Base-by-base conservation (phyloP, 2,888 invertebrate species). In the Sinhomidia bicolor region DNA sequence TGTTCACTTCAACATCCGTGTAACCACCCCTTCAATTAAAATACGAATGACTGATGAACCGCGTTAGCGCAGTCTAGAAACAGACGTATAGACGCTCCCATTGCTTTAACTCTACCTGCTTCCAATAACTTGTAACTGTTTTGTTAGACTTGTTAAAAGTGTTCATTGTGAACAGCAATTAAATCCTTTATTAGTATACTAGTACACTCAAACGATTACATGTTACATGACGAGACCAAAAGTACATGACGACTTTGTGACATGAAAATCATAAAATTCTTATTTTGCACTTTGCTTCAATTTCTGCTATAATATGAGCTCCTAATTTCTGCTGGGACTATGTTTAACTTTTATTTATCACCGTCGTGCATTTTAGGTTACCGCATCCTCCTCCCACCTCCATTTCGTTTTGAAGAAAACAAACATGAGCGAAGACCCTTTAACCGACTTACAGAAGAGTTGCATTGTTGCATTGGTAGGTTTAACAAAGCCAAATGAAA, bases 401-500 rank as follows among this genome's bases (percentile, higher is more conserved):
- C 60, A 60, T 26, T 60, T 60, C 7, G 20, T 26, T 23, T 60
- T 23, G 1, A 65, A n/a, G n/a, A 14, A 65, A 65, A 29, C 9
- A 32, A 65, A 32, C 29, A 65, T 41, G 20, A 54, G 14, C 44
- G 68, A 17, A 82, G 71, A 83, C 83, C 83, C 71, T 74, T 83
- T 83, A 83, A 83, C 83, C 83, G 74, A 71, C 32, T 71, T 17
- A 41, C 41, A 36, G 41, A 41, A 41, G 68, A n/a, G n/a, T n/a
- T n/a, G n/a, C n/a, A n/a, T n/a, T n/a, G n/a, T n/a, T n/a, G n/a
- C n/a, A n/a, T n/a, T n/a, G n/a, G n/a, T n/a, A n/a, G n/a, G n/a
- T n/a, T n/a, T n/a, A n/a, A n/a, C n/a, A n/a, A n/a, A n/a, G n/a
- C n/a, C 20, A 41, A 68, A 68, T 20, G 20, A 68, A 68, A 68